phyloP scores from a whole-genome alignment of 2,888 invertebrate species.

The Pyrocoelia pectoralis region DNA sequence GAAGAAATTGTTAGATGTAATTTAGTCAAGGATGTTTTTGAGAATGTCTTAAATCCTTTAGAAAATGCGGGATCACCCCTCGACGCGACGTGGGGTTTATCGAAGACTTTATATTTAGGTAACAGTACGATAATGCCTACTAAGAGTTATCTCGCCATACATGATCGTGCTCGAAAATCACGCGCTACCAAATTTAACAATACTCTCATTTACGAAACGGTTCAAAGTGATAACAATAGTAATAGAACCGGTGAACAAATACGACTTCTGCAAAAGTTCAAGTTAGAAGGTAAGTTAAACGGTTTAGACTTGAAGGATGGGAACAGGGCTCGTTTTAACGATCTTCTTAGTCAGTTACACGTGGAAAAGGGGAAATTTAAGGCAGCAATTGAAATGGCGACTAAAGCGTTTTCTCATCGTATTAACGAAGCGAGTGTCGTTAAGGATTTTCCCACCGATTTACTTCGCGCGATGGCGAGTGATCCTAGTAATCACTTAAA shows the following conservation, averaged over 20 bases:
- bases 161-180: constrained; percentile 80
- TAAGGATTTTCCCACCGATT: constrained; percentile 76
- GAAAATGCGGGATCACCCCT: constrained; percentile 78
- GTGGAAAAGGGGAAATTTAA: constrained; percentile 70
- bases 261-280: constrained; percentile 78
- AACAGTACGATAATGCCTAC: constrained; percentile 83
- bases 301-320: constrained; percentile 74
- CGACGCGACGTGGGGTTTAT: constrained; percentile 86
- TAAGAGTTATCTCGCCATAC: constrained; percentile 79
- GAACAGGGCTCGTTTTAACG: constrained; percentile 64
- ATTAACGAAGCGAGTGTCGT: constrained; percentile 72
- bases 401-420: constrained; percentile 71
- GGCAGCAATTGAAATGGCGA: constrained; percentile 71
- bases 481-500: constrained; percentile 67
- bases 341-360: constrained; percentile 63
- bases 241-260: constrained; percentile 67
- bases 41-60: constrained; percentile 75
- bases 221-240: constrained; percentile 61
- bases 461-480: constrained; percentile 71
- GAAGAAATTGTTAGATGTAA: constrained; percentile 65
- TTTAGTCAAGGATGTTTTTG: constrained; percentile 68
- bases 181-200: constrained; percentile 78
- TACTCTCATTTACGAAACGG: constrained; percentile 72
- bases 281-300: constrained; percentile 83
- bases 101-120: constrained; percentile 83